These are phyloP conservation scores for Patella vulgata DNA, from an alignment of 1,140 invertebrate species.

Conservation along the genomic window DNA sequence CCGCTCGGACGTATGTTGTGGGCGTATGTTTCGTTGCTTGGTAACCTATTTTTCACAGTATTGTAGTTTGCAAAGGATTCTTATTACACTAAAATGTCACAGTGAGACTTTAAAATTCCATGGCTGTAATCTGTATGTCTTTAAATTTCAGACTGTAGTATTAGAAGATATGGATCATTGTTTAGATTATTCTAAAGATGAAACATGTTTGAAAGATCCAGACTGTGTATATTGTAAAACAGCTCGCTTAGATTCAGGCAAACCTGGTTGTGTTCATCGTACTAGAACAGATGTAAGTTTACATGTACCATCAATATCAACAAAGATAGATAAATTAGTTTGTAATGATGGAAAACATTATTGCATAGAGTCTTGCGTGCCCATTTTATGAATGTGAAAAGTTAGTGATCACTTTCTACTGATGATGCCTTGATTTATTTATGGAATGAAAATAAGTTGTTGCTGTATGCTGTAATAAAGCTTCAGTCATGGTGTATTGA, in stretches of 20 bases:
- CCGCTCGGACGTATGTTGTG: no score
- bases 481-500: no score
- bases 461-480: no score
- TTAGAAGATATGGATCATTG: slow-evolving; percentile 44
- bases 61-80: no score
- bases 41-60: no score
- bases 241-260: slow-evolving; percentile 60
- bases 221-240: slow-evolving; percentile 89
- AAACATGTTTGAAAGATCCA: slow-evolving; percentile 83
- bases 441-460: no score
- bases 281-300: slow-evolving; percentile 41
- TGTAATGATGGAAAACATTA: not conserved
- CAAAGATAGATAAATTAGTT: not conserved
- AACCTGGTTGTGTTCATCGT: slow-evolving; percentile 56
- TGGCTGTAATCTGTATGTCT: not conserved
- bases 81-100: no score
- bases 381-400: slow-evolving; percentile 6
- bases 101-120: no score
- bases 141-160: slow-evolving; percentile 30
- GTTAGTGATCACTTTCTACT: no score
- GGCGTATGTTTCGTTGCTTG: no score
- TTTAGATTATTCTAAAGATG: slow-evolving; percentile 68
- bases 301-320: not conserved
- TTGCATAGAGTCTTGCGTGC: not conserved
- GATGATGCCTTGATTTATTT: no score